Evolutionary conservation across 2,113 vertebrate species (phyloP), one percentile per base, ranked within the genome.

Genomic region (Antechinus stuartii): DNA sequence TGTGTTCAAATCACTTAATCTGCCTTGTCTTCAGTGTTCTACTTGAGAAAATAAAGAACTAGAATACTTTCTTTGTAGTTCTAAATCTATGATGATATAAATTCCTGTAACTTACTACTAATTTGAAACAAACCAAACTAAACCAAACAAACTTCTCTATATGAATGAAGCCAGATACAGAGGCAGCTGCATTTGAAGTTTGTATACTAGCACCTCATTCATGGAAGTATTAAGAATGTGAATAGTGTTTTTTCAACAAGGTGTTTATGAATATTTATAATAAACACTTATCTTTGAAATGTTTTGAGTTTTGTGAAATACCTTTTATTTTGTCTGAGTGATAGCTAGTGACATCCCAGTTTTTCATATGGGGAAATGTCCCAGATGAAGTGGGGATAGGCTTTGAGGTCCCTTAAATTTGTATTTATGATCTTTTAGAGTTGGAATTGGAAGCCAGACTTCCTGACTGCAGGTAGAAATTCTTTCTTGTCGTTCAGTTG

Each of bases 91-190:
- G 68, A 84, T n/a, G 35, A 84, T 84, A 84, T 42, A 84, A 84
- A 84, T 84, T 84, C 68, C 42, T 89, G 26, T 46, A 54, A 11
- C 92, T 96, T 53, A 84, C 30, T 47, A 1, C 23, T 89, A 56
- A 95, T 57, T 94, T 93, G 92, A 94, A 94, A 89, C 53, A 96
- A 94, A 42, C 56, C 19, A 12, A 16, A 16, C 54, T 54, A 54
- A 54, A 12, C 19, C 19, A 54, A 12, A 54, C 14, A n/a, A 76
- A 42, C 12, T n/a, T 42, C 35, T n/a, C 35, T 30, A 61, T 61
- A 27, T 61, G 27, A 16, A 54, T 54, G 54, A 61, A 61, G 27
- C 27, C 0, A 61, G 0, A 30, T 68, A 68, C 11, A 68, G 57
- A 30, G 9, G 57, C 12, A 42, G 5, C 16, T 22, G 35, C 35